Conservation (phyloP, 2,113 vertebrate genomes). For the Tachycineta bicolor region DNA sequence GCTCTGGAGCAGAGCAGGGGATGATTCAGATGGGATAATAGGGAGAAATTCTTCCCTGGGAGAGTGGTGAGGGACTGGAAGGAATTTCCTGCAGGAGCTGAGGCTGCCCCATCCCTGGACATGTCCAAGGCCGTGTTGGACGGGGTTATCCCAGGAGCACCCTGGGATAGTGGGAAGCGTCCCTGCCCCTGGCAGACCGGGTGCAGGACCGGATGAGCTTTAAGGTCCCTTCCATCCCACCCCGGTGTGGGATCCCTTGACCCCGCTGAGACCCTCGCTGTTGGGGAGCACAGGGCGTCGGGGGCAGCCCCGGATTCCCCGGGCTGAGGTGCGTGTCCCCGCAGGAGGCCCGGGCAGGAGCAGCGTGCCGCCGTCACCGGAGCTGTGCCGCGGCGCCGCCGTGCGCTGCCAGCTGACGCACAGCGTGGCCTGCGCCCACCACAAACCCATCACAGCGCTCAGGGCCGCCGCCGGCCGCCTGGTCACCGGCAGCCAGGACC, state of each 20-base stretch:
- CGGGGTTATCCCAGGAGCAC: rapidly evolving
- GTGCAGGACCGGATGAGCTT: background rate
- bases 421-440: slow-evolving; percentile 93
- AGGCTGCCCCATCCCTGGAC: background rate
- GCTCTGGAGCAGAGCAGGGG: background rate
- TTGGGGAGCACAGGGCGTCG: too few species aligned
- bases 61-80: background rate
- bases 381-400: slow-evolving; percentile 82
- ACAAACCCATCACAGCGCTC: slow-evolving; percentile 95
- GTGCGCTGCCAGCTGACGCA: slow-evolving; percentile 89
- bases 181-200: background rate
- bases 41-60: background rate
- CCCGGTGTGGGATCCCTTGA: background rate
- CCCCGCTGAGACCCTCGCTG: background rate
- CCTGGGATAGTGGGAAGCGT: rapidly evolving
- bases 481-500: slow-evolving; percentile 96
- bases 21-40: background rate
- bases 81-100: background rate
- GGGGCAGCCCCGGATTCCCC: too few species aligned
- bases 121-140: background rate
- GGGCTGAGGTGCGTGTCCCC: background rate
- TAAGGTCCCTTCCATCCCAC: background rate
- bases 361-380: slow-evolving; percentile 77
- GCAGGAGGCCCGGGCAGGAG: slow-evolving; percentile 79
- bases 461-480: slow-evolving; percentile 89